Evolutionary conservation across 2,888 invertebrate species (phyloP).

Genomic region (Galerucella nymphaeae): DNA sequence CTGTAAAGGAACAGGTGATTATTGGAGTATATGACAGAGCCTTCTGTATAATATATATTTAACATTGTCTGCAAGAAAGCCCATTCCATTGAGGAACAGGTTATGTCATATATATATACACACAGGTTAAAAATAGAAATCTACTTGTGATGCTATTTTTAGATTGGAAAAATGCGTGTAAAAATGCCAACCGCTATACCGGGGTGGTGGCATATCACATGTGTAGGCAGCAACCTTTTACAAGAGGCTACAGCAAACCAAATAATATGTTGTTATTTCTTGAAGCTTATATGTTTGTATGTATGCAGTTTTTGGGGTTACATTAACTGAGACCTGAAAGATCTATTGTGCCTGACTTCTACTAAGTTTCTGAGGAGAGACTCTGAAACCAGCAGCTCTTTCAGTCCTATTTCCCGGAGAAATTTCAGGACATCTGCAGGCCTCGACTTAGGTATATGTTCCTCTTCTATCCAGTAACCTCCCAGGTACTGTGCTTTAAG

Average conservation of each 20-base stretch:
- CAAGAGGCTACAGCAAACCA: neutral
- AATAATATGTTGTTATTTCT: neutral
- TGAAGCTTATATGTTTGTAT: too few relatives aligned
- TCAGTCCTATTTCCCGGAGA: too few relatives aligned
- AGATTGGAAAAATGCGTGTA: constrained; percentile 51
- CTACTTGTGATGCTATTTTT: constrained; percentile 54
- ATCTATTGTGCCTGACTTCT: too few relatives aligned
- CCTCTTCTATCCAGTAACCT: too few relatives aligned
- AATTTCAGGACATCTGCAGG: too few relatives aligned
- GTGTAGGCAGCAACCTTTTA: neutral
- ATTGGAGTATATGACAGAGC: neutral
- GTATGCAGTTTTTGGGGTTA: too few relatives aligned
- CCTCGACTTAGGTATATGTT: too few relatives aligned
- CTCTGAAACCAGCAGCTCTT: too few relatives aligned
- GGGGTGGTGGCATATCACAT: constrained; percentile 42
- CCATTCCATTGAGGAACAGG: constrained; percentile 46
- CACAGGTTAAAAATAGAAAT: constrained; percentile 54
- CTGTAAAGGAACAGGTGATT: neutral
- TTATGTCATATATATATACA: constrained; percentile 52
- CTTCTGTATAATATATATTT: constrained; percentile 16
- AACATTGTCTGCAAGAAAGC: constrained; percentile 18
- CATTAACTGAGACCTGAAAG: too few relatives aligned
- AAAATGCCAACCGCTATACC: constrained; percentile 55
- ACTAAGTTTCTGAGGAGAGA: too few relatives aligned
- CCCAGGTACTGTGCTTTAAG: too few relatives aligned